Conservation (phyloP, 2,888 invertebrate genomes). For the Callimorpha dominula region DNA sequence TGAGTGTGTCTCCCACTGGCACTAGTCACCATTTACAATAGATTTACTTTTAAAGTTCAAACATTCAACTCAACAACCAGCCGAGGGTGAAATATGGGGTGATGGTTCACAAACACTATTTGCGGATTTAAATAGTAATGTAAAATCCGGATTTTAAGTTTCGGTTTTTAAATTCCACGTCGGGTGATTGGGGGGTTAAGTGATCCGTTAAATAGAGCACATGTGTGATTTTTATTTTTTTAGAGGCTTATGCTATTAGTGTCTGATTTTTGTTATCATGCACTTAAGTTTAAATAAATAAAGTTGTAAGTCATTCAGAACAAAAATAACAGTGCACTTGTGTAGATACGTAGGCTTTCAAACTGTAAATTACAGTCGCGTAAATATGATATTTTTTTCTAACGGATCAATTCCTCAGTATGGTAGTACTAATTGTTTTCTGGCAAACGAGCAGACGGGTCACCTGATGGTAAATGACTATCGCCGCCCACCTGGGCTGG, state of each 20-base stretch:
- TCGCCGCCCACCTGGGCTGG: too few relatives aligned
- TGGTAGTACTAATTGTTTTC: too few relatives aligned
- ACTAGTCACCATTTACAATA: constrained; percentile 61
- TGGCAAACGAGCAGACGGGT: too few relatives aligned
- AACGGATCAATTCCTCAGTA: too few relatives aligned
- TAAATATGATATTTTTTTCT: neutral
- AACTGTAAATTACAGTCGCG: neutral
- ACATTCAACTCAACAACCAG: constrained; percentile 67
- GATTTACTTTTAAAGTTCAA: constrained; percentile 70
- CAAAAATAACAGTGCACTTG: neutral
- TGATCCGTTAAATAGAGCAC: constrained; percentile 64
- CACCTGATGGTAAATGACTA: too few relatives aligned
- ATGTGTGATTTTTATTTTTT: constrained; percentile 55
- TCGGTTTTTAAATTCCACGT: constrained; percentile 61
- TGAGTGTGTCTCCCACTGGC: constrained; percentile 47
- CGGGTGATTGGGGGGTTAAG: constrained; percentile 58
- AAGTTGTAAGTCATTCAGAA: neutral
- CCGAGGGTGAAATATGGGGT: constrained; percentile 81
- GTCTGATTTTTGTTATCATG: constrained; percentile 49
- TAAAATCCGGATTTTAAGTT: constrained; percentile 47
- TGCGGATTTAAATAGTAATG: constrained; percentile 73
- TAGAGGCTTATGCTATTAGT: constrained; percentile 36
- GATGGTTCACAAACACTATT: constrained; percentile 61
- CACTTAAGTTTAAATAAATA: constrained; percentile 16
- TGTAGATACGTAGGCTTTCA: neutral